A percentile compares a stretch with the other conserved stretches of the same genome.
phyloP scores from a whole-genome alignment of 2,113 vertebrate genomes.

The Chrysemys picta region DNA sequence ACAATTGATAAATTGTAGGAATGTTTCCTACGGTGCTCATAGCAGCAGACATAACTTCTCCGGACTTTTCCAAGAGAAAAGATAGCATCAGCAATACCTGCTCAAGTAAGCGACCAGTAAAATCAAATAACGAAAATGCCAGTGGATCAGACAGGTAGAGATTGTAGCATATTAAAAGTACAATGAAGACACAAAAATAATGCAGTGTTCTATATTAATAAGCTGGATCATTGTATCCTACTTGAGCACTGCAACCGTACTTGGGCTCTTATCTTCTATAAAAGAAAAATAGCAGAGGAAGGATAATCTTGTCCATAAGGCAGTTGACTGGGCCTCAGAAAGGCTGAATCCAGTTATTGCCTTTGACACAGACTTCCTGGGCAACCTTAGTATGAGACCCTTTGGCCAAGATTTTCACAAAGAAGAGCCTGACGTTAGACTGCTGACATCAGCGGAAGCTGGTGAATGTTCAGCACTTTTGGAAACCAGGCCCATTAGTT shows the following conservation, averaged over 20 bases:
- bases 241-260: neutral
- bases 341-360: neutral
- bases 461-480: neutral
- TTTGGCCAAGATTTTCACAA: neutral
- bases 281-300: neutral
- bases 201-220: neutral
- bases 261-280: neutral
- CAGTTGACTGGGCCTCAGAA: neutral
- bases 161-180: neutral
- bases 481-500: neutral
- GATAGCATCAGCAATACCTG: conserved; percentile 10
- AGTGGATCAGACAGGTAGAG: neutral
- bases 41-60: neutral
- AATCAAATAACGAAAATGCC: neutral
- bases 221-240: neutral
- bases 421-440: neutral
- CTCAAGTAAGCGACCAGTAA: neutral
- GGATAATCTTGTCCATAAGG: neutral
- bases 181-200: neutral
- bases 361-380: neutral
- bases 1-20: neutral
- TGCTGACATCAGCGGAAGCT: neutral
- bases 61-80: conserved; percentile 30
- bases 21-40: neutral
- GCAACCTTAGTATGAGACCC: neutral